Conservation (phyloP, 2,888 invertebrate genomes). For the Trypoxylon attenuatum region DNA sequence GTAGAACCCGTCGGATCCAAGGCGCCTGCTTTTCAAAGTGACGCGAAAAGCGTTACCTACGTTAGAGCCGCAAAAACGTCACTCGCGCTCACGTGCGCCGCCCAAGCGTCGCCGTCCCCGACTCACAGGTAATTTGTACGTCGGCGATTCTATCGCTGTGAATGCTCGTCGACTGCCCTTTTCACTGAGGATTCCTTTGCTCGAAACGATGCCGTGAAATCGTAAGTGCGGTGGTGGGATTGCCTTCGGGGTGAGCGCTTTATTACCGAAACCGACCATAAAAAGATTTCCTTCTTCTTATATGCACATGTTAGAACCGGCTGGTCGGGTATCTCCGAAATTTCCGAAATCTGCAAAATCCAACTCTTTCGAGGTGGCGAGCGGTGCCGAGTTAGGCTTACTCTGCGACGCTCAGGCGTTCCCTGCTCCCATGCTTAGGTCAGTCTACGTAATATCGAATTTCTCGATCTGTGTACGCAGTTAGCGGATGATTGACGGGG, state of each 20-base stretch:
- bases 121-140: constrained; percentile 79
- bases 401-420: constrained; percentile 70
- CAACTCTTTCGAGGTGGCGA: constrained; percentile 63
- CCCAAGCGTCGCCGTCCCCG: constrained; percentile 84
- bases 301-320: constrained; percentile 67
- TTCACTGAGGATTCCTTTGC: neutral
- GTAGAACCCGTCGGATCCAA: constrained; percentile 79
- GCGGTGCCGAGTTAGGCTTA: constrained; percentile 69
- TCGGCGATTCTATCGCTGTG: neutral
- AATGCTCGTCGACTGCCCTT: neutral
- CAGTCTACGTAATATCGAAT: constrained; percentile 38
- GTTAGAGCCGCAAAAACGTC: constrained; percentile 73
- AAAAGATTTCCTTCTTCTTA: constrained; percentile 7
- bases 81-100: constrained; percentile 81
- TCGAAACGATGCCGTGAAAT: no score
- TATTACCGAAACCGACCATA: neutral
- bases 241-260: constrained; percentile 15
- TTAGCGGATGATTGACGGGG: neutral
- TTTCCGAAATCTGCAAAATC: constrained; percentile 76
- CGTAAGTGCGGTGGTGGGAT: constrained; percentile 31
- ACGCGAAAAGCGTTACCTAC: constrained; percentile 74
- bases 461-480: neutral
- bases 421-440: constrained; percentile 70
- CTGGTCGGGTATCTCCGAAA: constrained; percentile 71
- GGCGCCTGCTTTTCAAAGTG: constrained; percentile 79